Base-by-base conservation (phyloP, 2,797 vertebrate genomes). In the Pogoniulus pusillus region DNA sequence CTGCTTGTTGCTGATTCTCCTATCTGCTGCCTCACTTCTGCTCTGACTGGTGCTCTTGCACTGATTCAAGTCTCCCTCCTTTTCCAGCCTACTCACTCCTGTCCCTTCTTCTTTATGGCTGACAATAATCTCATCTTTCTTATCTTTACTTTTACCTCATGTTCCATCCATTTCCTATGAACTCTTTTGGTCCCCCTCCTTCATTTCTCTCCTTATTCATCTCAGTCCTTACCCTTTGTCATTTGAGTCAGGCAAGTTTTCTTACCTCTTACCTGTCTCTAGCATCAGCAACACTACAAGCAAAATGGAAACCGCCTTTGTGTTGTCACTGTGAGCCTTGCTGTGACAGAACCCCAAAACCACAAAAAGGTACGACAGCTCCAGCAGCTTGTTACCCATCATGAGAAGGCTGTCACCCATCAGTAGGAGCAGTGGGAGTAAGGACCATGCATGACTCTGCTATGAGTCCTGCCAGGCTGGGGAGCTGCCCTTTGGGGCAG, bases 391-490 rank as follows among this genome's bases (percentile, higher is more conserved):
- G 23, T 59, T 27, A 47, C 32, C 6, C 27, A 82, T 30, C 17
- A 12, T 1, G 9, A 20, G 10, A 37, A 51, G 55, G 39, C 5
- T 65, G 51, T 9, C 8, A 14, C 3, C 7, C 15, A 12, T 35
- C 10, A 20, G 43, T 0, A 35, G 60, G 57, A 82, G 27, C 3
- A 2, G 20, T 30, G 55, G 18, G 22, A 27, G 14, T 5, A 23
- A 1, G 7, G 32, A 45, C 63, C 0, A 0, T 8, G 30, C 8
- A 17, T 1, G 1, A 3, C 12, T 87, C 70, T 66, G 39, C 32
- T 60, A 8, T 19, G 16, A 1, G 23, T 34, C 51, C 68, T 84
- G 65, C 9, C 30, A 8, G 32, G 3, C n/a, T n/a, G 24, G 57
- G 78, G 30, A 19, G 37, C 39, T 76, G 14, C 20, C 16, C 15